Percentiles rank a stretch among this genome's conserved stretches.
Conservation (phyloP, 2,113 vertebrate species). For the Phrynocephalus versicolor region DNA sequence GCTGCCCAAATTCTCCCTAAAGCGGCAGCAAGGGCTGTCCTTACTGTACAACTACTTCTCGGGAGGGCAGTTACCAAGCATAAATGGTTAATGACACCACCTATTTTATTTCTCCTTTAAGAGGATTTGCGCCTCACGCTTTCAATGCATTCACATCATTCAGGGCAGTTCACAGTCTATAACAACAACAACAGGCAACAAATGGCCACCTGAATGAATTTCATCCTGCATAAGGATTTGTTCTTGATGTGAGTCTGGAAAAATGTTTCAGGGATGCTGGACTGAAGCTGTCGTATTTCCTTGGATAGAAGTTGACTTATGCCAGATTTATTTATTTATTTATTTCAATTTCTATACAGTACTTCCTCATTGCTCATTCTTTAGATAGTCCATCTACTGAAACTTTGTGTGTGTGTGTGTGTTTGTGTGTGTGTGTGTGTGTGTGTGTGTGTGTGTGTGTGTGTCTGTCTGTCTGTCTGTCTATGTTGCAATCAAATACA, state of each 20-base stretch:
- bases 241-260: background rate
- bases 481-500: too few species aligned
- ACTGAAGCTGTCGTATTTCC: background rate
- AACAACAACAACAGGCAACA: background rate
- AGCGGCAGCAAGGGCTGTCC: background rate
- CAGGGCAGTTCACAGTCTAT: background rate
- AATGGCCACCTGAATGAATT: background rate
- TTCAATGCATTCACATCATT: background rate
- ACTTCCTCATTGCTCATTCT: too few species aligned
- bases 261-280: background rate
- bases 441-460: too few species aligned
- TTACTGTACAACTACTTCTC: background rate
- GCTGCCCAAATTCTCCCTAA: constrained; percentile 7
- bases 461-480: too few species aligned
- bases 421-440: too few species aligned
- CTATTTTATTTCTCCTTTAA: background rate
- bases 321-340: background rate
- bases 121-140: background rate
- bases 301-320: background rate
- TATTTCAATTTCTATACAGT: too few species aligned
- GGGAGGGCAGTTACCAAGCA: background rate
- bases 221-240: background rate
- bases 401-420: too few species aligned
- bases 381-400: too few species aligned
- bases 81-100: background rate